A percentile compares a stretch with the other conserved stretches of the same genome.
phyloP scores from a whole-genome alignment of 2,113 vertebrate genomes.

The Acrocephalus kingi region DNA sequence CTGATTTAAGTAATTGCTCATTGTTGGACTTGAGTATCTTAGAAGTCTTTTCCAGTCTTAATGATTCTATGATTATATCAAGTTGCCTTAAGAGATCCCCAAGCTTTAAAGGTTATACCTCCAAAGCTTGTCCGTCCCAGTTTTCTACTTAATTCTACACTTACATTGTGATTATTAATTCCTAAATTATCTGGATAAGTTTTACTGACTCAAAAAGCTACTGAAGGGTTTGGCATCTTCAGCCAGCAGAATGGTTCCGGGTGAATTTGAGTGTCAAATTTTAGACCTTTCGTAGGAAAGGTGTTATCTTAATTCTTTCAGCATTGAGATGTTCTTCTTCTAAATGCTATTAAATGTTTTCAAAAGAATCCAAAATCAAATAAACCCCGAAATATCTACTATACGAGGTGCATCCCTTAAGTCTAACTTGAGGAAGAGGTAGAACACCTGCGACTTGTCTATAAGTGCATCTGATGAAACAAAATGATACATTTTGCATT shows the following conservation, averaged over 20 bases:
- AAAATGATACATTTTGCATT: neutral
- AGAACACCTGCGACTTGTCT: neutral
- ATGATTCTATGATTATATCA: neutral
- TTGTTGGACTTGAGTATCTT: neutral
- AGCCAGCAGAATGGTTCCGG: neutral
- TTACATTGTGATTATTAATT: neutral
- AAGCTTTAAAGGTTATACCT: neutral
- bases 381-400: neutral
- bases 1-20: neutral
- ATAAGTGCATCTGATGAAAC: neutral
- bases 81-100: neutral
- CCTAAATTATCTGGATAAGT: neutral
- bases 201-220: neutral
- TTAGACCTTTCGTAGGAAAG: neutral
- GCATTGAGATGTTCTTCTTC: neutral
- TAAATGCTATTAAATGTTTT: neutral
- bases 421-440: neutral
- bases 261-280: fast-evolving
- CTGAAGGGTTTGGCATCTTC: neutral
- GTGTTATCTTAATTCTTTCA: neutral
- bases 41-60: neutral
- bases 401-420: neutral
- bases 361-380: neutral
- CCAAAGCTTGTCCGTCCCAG: fast-evolving
- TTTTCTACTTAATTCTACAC: neutral